phyloP scores from a whole-genome alignment of 1,140 invertebrate species.

The Acromyrmex echinatior region DNA sequence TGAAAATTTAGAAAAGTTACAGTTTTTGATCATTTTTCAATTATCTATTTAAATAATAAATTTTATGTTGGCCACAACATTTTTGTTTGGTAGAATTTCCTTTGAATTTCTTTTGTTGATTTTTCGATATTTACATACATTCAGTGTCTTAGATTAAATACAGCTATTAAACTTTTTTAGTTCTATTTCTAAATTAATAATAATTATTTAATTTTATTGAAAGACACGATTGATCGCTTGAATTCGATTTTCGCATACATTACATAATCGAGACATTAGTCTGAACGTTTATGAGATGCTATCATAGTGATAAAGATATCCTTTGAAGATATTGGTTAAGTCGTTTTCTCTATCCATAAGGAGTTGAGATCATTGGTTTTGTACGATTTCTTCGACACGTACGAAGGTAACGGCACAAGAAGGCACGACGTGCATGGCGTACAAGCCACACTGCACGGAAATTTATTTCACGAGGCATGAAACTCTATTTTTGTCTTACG shows the following conservation, averaged over 20 bases:
- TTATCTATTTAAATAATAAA: neutral
- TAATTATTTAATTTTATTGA: neutral
- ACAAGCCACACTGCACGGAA: constrained; percentile 28
- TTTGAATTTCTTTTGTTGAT: neutral
- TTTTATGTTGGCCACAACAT: neutral
- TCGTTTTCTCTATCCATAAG: constrained; percentile 26
- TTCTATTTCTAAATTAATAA: neutral
- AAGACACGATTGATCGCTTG: neutral
- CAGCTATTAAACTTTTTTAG: neutral
- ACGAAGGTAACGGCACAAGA: constrained; percentile 59
- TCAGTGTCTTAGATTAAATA: neutral
- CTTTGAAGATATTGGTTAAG: constrained; percentile 29
- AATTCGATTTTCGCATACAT: neutral
- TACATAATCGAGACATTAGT: constrained; percentile 18
- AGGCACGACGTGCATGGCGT: constrained; percentile 55
- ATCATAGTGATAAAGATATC: constrained; percentile 53
- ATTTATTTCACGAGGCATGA: constrained; percentile 47
- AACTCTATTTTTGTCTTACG: constrained; percentile 38
- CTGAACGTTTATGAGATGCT: neutral
- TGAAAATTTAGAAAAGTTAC: neutral
- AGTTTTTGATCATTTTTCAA: neutral
- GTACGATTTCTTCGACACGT: constrained; percentile 50
- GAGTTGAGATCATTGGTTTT: constrained; percentile 46
- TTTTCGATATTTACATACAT: neutral
- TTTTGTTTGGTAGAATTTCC: neutral